A percentile compares a stretch with the other conserved stretches of the same genome.
phyloP scores from a whole-genome alignment of 2,113 vertebrate species.

The Cyphomyrus discorhynchus region DNA sequence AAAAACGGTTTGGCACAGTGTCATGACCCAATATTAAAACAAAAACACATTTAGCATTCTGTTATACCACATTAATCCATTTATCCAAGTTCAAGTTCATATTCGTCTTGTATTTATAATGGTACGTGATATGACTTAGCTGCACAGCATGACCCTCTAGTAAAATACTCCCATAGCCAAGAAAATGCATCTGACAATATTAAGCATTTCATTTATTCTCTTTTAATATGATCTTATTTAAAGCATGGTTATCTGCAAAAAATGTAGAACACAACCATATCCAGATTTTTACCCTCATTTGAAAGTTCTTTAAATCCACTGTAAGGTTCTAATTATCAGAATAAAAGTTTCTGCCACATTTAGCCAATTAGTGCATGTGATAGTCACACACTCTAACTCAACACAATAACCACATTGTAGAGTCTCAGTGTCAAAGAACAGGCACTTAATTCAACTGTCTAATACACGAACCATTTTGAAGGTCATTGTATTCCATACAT shows the following conservation, averaged over 20 bases:
- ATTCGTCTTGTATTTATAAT: not conserved
- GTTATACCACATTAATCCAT: not conserved
- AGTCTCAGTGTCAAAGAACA: not conserved
- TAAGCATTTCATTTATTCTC: not conserved
- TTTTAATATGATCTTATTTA: not conserved
- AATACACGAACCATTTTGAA: not conserved
- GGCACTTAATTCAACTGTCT: not conserved
- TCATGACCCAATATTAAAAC: not conserved
- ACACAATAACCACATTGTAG: not conserved
- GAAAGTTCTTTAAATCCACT: conserved; percentile 4
- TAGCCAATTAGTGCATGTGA: not conserved
- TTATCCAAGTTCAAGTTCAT: not conserved
- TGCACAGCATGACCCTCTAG: not conserved
- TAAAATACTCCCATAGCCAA: not conserved
- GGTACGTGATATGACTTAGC: not conserved
- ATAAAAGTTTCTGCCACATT: not conserved
- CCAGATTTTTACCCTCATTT: not conserved
- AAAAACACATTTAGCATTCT: not conserved
- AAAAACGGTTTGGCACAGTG: not conserved
- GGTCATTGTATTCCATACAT: not conserved
- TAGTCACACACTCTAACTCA: not conserved
- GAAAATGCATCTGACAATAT: not conserved
- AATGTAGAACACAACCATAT: not conserved
- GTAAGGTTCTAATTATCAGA: conserved; percentile 8
- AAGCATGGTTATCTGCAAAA: not conserved